Base-by-base conservation (phyloP, 2,113 vertebrate genomes). In the Numenius arquata region DNA sequence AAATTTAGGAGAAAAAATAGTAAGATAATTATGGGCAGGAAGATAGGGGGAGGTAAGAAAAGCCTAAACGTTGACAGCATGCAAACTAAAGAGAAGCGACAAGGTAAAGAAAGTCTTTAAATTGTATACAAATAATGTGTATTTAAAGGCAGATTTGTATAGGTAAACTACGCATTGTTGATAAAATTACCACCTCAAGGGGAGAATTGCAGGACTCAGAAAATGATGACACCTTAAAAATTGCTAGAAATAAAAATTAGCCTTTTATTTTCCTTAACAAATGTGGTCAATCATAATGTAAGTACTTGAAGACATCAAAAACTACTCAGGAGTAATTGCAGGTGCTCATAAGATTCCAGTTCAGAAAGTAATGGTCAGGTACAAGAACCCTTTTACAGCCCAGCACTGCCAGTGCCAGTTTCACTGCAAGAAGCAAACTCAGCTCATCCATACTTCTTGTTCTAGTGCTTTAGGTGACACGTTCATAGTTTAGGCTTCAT, bases 401-500 rank as follows among this genome's bases (percentile, higher is more conserved):
- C 22, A 74, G 32, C 17, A 40, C 17, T 25, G 47, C 20, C 34
- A 40, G 10, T 15, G 10, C 0, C 2, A 0, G 12, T 47, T 77
- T 55, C 48, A 58, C n/a, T 36, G 11, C 2, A 74, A 52, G 41
- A 74, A 52, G 41, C 23, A 72, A 88, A 70, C 23, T 47, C 34
- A 66, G 34, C 26, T 75, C 30, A 75, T 62, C 36, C 13, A 52
- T 23, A 27, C 12, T 13, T 65, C 40, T 70, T 71, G 11, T 61
- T 71, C 18, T 53, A 66, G 21, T 70, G 53, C n/a, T 75, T 58
- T 29, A 45, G 47, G 34, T 87, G 41, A 16, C 29, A 71, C 58
- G 61, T 75, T 53, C 36, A 18, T 19, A 74, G 19, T 70, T 82
- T 43, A 67, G 32, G 38, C 73, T 91, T 84, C 27, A 34, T 40